phyloP scores from a whole-genome alignment of 1,140 invertebrate species.

The Asobara japonica region DNA sequence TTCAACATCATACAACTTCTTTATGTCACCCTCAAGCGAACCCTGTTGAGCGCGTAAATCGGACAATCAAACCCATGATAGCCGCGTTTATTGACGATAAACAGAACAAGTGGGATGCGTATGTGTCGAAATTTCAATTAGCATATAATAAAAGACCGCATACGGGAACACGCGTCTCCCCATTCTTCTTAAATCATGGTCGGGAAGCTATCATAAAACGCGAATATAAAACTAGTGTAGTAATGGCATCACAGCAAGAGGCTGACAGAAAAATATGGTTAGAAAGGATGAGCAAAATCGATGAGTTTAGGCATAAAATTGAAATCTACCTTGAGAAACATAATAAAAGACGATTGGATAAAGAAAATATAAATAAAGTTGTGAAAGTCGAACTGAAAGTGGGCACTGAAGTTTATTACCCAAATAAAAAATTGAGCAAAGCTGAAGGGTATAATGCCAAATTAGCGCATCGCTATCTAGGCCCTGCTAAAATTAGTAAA shows the following conservation, averaged over 20 bases:
- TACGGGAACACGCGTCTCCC: slow-evolving; percentile 21
- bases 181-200: slow-evolving; percentile 28
- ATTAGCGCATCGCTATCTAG: slow-evolving; percentile 25
- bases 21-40: slow-evolving; percentile 23
- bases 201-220: slow-evolving; percentile 20
- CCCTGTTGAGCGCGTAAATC: slow-evolving; percentile 19
- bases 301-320: slow-evolving; percentile 34
- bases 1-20: slow-evolving; percentile 21
- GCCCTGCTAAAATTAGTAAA: slow-evolving; percentile 16
- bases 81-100: slow-evolving; percentile 18
- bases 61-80: slow-evolving; percentile 28
- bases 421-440: slow-evolving; percentile 34
- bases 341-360: slow-evolving; percentile 16
- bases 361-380: background rate
- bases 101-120: slow-evolving; percentile 15
- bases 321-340: slow-evolving; percentile 22
- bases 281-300: background rate
- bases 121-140: slow-evolving; percentile 27
- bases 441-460: slow-evolving; percentile 27
- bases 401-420: slow-evolving; percentile 31
- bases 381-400: slow-evolving; percentile 15
- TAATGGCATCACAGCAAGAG: background rate
- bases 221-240: background rate
- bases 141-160: slow-evolving; percentile 33
- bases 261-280: slow-evolving; percentile 19